Base-by-base conservation (phyloP, 2,888 invertebrate species). In the Acronicta alni region DNA sequence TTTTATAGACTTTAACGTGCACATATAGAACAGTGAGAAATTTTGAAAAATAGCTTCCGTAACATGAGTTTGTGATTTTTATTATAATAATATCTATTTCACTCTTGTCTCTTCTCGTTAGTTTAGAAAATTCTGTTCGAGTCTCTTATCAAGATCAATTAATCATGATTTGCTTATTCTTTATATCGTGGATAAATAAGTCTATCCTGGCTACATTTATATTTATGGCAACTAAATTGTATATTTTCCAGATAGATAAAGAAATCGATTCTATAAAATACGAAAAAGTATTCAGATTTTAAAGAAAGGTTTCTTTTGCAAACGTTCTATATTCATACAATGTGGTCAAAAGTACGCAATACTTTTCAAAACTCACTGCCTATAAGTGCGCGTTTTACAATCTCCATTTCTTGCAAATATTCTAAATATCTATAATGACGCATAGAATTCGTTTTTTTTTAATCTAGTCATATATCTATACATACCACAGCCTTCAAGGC, bases 401-500 rank as follows among this genome's bases (percentile, higher is more conserved):
- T 20, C 38, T 26, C 4, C 10, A 20, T 17, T 17, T n/a, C 14
- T 20, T 51, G 30, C 39, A 59, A 58, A 55, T 51, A 51, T 18
- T 17, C 43, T 71, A 63, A 35, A 41, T 55, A 0, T 60, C 15
- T 61, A 62, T 14, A 71, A 65, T 47, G 66, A 57, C 44, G 47
- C 42, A 63, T 47, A 65, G 48, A 67, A 62, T 67, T 71, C 49
- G 51, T 74, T 66, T 26, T 48, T 48, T 41, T 60, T 32, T 60
- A 56, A 63, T 66, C 70, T 80, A 76, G 56, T 48, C 12, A 63
- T 75, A 68, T 46, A 54, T 80, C 73, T 82, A 82, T 84, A 80
- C 67, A 83, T 82, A 89, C 83, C 90, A 91, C 90, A 91, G 91
- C 92, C 91, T 82, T 81, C 73, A 86, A 90, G 92, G 92, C 93